Base-by-base conservation (phyloP, 2,113 vertebrate genomes). In the Manacus vitellinus region DNA sequence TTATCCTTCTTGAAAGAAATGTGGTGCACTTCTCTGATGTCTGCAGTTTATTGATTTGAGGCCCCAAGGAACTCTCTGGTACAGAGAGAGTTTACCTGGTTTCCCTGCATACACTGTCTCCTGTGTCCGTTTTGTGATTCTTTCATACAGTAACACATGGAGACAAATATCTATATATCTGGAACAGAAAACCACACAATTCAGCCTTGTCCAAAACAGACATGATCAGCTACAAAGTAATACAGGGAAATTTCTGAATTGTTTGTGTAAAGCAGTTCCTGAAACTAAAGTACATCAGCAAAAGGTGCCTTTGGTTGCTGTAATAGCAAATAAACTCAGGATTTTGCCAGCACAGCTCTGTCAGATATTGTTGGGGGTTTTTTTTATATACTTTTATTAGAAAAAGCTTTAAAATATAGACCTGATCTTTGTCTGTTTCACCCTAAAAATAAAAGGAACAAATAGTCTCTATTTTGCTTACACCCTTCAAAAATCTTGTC, bases 381-480 rank as follows among this genome's bases (percentile, higher is more conserved):
- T 86, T 66, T 68, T 27, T 4, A 33, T 65, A 73, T 15, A 62
- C 49, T 14, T 82, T 4, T 54, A 73, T 55, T 63, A 74, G 54
- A 76, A 63, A 92, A 93, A 67, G 31, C 72, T 85, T 90, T 88
- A 94, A 93, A 91, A 89, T 82, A 89, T 1, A 85, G 67, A 85
- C 71, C 55, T 47, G 58, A 68, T 76, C 30, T 67, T 89, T 58
- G 49, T 39, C 55, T 61, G 10, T 62, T 95, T 76, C 65, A 65
- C 51, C 51, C 41, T 44, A 70, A 88, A 94, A 94, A 62, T 39
- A 80, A 96, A 85, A 92, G 41, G 67, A 97, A 82, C 27, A 21
- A 88, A 58, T 35, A 89, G 66, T 51, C 62, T 77, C 27, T 79
- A 33, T 88, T 91, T 93, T 85, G 89, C 92, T 96, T 89, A 83